Evolutionary conservation across 2,113 vertebrate species (phyloP), one percentile per base, ranked within the genome.

Genomic region (Dolichotis patagonum): DNA sequence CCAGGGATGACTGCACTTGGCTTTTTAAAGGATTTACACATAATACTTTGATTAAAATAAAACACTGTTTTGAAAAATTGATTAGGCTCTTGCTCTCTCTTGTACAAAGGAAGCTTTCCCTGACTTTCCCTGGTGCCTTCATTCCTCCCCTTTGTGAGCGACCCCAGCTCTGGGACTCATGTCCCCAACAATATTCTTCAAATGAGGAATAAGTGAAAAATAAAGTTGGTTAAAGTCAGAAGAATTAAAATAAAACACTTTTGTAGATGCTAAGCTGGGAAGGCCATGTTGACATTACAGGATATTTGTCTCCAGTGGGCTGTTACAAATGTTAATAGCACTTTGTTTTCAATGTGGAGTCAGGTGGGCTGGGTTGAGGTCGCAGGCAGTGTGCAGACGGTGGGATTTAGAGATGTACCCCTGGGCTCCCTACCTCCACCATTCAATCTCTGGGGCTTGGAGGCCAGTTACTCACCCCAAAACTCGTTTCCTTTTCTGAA

Each of bases 21-120:
- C 56, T 90, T 71, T 97, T 81, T 38, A 82, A 54, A 88, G 85
- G 63, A 73, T 63, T 92, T 69, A 58, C 26, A 58, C 22, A 22
- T 71, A 56, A 30, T 41, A 20, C 71, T 63, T 83, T 35, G 43
- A 41, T 89, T 52, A 71, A 81, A 96, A 84, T 28, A 60, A 43
- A 85, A 80, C 38, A 7, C 0, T 32, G 10, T 38, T 28, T 49
- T 52, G 80, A 73, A 81, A 91, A 67, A 26, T 7, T 54, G 71
- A 77, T 43, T 32, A 85, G 80, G 16, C 41, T 97, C n/a, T 17
- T 17, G 6, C 43, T 88, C 28, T 80, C 0, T n/a, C 8, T 38
- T 30, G 54, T 58, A 3, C 5, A 52, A 32, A 46, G 80, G 62
- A 46, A 73, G 63, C 12, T 22, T 62, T 83, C 4, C 56, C 46